Base-by-base conservation (phyloP, 2,113 vertebrate genomes). In the Trichomycterus rosablanca region DNA sequence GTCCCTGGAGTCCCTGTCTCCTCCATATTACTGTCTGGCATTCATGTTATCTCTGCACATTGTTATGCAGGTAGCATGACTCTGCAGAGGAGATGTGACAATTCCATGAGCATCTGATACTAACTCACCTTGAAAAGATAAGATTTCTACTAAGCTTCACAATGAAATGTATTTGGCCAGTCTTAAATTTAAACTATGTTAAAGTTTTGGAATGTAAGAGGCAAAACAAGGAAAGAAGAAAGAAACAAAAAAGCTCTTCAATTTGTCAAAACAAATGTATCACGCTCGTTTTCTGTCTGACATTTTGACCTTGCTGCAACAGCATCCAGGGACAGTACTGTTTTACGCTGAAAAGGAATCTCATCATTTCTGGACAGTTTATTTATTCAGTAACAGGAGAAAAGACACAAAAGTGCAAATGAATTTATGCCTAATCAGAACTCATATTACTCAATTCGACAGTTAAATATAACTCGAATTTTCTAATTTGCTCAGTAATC, bases 251-350 rank as follows among this genome's bases (percentile, higher is more conserved):
- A 67, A 35, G 51, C 69, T 18, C 73, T 74, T 73, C 56, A 70
- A 68, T 77, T 79, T 82, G 76, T 83, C 79, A 79, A 73, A 80
- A 73, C 72, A 77, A 74, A 83, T 75, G 75, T 70, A 67, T 76
- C 64, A 75, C 71, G 64, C 16, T 65, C 54, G 19, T 60, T 71
- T 67, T 65, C 43, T 43, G 40, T 67, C 57, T 75, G 77, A 78
- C 39, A 65, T 78, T 72, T 71, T 55, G 59, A 68, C 72, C 68
- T 72, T 59, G 78, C 76, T 75, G 64, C 73, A 65, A 68, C 59
- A 71, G 70, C 66, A 70, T 79, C 77, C 70, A 55, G 58, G 74
- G 67, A 64, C 67, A 67, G 49, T 44, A 23, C 46, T 14, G 40
- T 28, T 61, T 23, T 53, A 49, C 35, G 22, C 12, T 10, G 52